Percentiles rank a stretch among this genome's conserved stretches.
phyloP scores from a whole-genome alignment of 1,140 invertebrate genomes.

The Atopsyche davidsoni region DNA sequence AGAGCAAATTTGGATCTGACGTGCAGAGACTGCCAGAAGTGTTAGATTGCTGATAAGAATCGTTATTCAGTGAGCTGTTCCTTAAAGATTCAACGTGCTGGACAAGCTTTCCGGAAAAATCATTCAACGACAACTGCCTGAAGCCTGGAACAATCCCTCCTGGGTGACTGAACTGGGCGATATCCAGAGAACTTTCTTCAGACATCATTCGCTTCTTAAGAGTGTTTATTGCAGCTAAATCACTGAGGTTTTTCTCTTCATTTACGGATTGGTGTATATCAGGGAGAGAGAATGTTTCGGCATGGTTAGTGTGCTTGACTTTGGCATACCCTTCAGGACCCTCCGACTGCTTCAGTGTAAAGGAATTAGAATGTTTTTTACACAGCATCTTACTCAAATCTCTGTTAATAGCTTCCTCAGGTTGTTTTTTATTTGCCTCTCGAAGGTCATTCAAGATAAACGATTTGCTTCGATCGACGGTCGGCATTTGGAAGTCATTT shows the following conservation, averaged over 20 bases:
- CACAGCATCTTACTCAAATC: no score
- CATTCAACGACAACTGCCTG: slow-evolving; percentile 31
- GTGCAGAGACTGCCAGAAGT: slow-evolving; percentile 37
- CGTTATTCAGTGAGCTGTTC: slow-evolving; percentile 27
- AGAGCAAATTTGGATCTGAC: slow-evolving; percentile 56
- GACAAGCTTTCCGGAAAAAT: slow-evolving; percentile 30
- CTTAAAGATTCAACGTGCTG: slow-evolving; percentile 25
- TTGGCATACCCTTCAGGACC: slow-evolving; percentile 11
- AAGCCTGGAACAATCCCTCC: slow-evolving; percentile 35
- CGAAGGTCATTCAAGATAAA: no score
- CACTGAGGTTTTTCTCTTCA: slow-evolving; percentile 27
- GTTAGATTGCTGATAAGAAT: slow-evolving; percentile 34
- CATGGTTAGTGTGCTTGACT: slow-evolving; percentile 14
- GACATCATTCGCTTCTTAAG: slow-evolving; percentile 33
- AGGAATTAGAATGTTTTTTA: slow-evolving; percentile 2
- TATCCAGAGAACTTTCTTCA: slow-evolving; percentile 25
- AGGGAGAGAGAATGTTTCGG: slow-evolving; percentile 34
- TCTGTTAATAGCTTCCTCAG: no score
- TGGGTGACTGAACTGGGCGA: slow-evolving; percentile 26
- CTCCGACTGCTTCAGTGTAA: not conserved
- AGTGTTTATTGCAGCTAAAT: slow-evolving; percentile 31
- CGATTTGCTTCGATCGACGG: not conserved
- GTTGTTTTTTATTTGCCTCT: no score
- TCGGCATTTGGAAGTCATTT: not conserved
- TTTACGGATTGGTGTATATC: slow-evolving; percentile 30